Conservation (phyloP, 2,113 vertebrate genomes). For the Planiliza haematocheilus region DNA sequence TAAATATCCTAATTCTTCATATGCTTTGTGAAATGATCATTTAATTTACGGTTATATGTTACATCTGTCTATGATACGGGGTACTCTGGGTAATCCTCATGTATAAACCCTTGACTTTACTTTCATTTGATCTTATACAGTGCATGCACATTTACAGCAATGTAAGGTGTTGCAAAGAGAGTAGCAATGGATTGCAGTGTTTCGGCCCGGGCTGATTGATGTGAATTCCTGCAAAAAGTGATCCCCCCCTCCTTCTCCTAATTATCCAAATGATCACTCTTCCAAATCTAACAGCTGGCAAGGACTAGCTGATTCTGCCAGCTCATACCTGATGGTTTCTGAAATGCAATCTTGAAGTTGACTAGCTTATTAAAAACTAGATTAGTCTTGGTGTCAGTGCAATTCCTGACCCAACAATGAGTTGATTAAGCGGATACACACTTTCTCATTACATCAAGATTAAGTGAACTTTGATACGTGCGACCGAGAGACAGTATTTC, state of each 20-base stretch:
- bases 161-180: no score
- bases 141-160: no score
- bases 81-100: no score
- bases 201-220: constrained; percentile 36
- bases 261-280: constrained; percentile 66
- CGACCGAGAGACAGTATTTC: neutral
- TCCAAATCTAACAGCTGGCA: constrained; percentile 66
- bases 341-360: constrained; percentile 27
- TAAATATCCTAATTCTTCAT: neutral
- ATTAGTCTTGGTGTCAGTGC: neutral
- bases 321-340: constrained; percentile 26
- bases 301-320: constrained; percentile 6
- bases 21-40: no score
- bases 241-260: constrained; percentile 33
- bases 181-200: constrained; percentile 62
- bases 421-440: constrained; percentile 15
- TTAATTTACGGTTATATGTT: no score
- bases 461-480: constrained; percentile 26
- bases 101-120: no score
- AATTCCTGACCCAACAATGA: constrained; percentile 26
- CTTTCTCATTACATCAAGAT: neutral
- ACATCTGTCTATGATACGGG: no score
- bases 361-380: constrained; percentile 9
- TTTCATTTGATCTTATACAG: no score
- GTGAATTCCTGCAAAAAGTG: constrained; percentile 61